A percentile compares a stretch with the other conserved stretches of the same genome.
phyloP scores from a whole-genome alignment of 2,113 vertebrate genomes.

The Anguilla japonica region DNA sequence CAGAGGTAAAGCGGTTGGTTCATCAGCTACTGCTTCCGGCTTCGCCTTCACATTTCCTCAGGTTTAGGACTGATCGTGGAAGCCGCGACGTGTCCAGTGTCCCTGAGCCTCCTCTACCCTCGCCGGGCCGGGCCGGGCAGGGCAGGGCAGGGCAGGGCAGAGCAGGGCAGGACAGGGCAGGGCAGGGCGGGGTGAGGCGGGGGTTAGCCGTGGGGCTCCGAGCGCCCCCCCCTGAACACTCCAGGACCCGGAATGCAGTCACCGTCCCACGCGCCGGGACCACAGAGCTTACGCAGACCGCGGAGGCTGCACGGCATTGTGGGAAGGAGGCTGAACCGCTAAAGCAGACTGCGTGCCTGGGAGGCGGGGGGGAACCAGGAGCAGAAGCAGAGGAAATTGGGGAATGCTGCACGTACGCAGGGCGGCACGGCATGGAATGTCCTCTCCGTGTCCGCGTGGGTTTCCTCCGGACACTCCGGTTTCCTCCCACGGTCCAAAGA shows the following conservation, averaged over 20 bases:
- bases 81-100: constrained; percentile 80
- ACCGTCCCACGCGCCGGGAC: constrained; percentile 97
- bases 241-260: constrained; percentile 91
- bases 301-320: constrained; percentile 94
- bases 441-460: too few species aligned
- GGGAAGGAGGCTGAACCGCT: constrained; percentile 92
- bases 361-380: not conserved
- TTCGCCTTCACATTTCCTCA: not conserved
- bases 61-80: constrained; percentile 77
- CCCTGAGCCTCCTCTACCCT: constrained; percentile 75
- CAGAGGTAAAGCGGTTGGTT: not conserved
- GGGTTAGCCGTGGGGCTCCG: constrained; percentile 74
- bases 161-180: constrained; percentile 56
- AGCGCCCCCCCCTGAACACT: constrained; percentile 88
- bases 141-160: constrained; percentile 59
- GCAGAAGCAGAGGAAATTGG: not conserved
- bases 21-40: not conserved
- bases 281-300: constrained; percentile 89
- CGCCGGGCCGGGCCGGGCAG: constrained; percentile 52
- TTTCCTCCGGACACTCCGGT: too few species aligned
- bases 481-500: too few species aligned
- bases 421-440: too few species aligned
- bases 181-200: constrained; percentile 58
- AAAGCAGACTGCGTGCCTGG: constrained; percentile 92
- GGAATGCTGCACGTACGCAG: not conserved